phyloP scores from a whole-genome alignment of 2,113 vertebrate genomes.

The Vidua chalybeata region DNA sequence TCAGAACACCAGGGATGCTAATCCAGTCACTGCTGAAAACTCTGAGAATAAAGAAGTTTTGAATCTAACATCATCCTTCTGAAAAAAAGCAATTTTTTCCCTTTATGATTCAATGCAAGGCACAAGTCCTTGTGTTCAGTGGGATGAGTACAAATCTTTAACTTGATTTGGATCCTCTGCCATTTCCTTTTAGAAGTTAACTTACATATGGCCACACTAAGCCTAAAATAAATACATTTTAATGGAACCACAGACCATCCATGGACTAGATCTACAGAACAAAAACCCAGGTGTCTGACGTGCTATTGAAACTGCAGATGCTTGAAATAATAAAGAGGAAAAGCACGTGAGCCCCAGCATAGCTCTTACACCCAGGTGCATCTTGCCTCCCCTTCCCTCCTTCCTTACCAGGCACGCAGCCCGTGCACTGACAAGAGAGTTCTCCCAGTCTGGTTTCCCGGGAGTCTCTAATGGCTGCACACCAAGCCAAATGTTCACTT shows the following conservation, averaged over 20 bases:
- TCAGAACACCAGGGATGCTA: background rate
- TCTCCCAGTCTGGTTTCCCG: slow-evolving; percentile 11
- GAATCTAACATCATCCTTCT: background rate
- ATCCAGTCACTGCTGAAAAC: background rate
- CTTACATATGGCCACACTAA: background rate
- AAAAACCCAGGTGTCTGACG: background rate
- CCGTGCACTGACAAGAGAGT: background rate
- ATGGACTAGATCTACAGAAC: background rate
- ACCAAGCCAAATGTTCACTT: slow-evolving; percentile 57
- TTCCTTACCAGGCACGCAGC: background rate
- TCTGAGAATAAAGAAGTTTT: background rate
- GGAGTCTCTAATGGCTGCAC: slow-evolving; percentile 37
- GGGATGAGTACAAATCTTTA: background rate
- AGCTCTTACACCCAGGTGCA: background rate
- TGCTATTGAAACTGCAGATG: background rate
- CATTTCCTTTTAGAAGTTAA: background rate
- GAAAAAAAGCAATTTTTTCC: fast-evolving
- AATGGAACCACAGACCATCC: background rate
- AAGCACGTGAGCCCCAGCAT: fast-evolving
- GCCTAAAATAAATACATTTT: background rate
- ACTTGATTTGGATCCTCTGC: background rate
- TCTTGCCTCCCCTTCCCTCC: background rate
- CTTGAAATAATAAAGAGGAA: background rate
- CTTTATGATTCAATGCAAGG: background rate
- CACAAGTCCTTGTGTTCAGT: background rate